A percentile compares a stretch with the other conserved stretches of the same genome.
These are phyloP conservation scores for Lamellibrachia columna DNA, from an alignment of 2,888 invertebrate genomes.

Conservation along the genomic window DNA sequence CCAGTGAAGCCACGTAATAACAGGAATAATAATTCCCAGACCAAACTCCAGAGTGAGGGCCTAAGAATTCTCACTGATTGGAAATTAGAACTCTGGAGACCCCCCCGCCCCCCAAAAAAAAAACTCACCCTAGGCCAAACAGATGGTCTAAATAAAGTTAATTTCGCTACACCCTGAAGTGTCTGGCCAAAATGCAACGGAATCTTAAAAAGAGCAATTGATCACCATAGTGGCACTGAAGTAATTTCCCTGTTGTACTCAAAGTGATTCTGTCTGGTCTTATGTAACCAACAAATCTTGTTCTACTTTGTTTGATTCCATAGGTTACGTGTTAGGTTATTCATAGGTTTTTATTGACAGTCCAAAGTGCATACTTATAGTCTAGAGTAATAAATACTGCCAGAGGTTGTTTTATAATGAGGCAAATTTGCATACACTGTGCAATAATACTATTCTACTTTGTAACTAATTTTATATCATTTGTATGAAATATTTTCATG, in stretches of 20 bases:
- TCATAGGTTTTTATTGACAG: neutral
- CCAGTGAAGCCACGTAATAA: neutral
- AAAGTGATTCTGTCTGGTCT: neutral
- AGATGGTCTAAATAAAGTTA: neutral
- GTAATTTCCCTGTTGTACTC: neutral
- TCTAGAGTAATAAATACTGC: neutral
- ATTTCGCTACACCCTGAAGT: neutral
- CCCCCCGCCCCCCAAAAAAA: neutral
- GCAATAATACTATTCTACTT: neutral
- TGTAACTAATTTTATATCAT: neutral
- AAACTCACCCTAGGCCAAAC: neutral
- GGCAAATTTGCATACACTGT: neutral
- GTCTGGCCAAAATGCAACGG: neutral
- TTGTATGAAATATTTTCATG: too few species aligned
- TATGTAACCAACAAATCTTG: neutral
- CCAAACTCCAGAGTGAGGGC: neutral
- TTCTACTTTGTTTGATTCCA: neutral
- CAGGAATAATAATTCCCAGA: neutral
- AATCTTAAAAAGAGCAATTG: neutral
- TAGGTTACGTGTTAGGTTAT: neutral
- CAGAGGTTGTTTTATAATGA: neutral
- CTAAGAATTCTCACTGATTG: neutral
- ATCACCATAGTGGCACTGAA: neutral
- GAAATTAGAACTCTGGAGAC: neutral
- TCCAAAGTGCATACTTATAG: neutral